Evolutionary conservation across 2,113 vertebrate species (phyloP).

Genomic region (Muscicapa adusta): DNA sequence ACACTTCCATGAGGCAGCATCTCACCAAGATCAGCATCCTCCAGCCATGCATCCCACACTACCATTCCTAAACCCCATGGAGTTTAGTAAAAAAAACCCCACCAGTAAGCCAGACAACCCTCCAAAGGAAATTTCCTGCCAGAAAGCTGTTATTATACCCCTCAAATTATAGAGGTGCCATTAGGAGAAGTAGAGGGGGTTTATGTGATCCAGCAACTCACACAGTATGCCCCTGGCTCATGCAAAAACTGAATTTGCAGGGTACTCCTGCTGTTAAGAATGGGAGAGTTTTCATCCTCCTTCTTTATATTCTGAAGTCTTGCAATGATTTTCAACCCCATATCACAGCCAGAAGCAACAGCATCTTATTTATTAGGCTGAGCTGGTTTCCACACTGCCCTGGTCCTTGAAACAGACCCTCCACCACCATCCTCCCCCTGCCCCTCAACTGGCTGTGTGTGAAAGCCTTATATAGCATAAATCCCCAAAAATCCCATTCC

Average conservation of each 20-base stretch:
- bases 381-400: not conserved
- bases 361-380: not conserved
- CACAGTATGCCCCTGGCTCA: not conserved
- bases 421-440: not conserved
- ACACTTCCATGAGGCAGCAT: accelerated
- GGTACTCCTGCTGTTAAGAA: not conserved
- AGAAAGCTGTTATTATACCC: not conserved
- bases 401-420: accelerated
- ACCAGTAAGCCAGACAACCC: not conserved
- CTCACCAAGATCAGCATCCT: not conserved
- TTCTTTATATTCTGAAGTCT: not conserved
- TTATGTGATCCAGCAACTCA: not conserved
- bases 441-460: not conserved
- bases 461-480: accelerated
- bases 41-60: not conserved
- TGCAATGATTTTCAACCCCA: not conserved
- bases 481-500: not conserved
- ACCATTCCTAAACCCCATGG: not conserved
- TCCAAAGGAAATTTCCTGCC: not conserved
- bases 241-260: not conserved
- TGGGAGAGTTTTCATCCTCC: not conserved
- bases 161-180: not conserved
- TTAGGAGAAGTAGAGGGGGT: not conserved
- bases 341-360: not conserved
- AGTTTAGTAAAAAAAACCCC: not conserved